phyloP scores from a whole-genome alignment of 1,140 invertebrate genomes.

The Capitella teleta region DNA sequence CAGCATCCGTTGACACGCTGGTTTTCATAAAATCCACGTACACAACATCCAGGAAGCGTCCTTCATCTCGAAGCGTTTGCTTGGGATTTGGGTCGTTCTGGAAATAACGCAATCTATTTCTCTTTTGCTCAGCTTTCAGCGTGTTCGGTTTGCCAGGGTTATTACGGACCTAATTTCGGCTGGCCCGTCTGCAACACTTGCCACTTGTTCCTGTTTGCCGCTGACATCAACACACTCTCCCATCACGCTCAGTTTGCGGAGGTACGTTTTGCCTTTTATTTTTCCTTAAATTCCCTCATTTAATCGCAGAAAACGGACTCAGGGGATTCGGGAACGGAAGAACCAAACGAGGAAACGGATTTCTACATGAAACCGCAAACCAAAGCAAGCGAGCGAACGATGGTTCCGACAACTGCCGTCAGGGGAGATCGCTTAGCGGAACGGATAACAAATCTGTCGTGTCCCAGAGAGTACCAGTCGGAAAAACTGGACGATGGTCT shows the following conservation, averaged over 20 bases:
- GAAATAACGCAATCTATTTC: no score
- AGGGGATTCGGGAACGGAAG: slow-evolving; percentile 85
- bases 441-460: slow-evolving; percentile 36
- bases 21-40: no score
- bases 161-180: slow-evolving; percentile 79
- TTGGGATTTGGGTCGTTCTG: no score
- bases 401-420: slow-evolving; percentile 12
- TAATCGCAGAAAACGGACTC: slow-evolving; percentile 71
- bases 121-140: no score
- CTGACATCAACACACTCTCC: slow-evolving; percentile 55
- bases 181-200: slow-evolving; percentile 86
- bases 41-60: no score
- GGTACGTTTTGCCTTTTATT: no score
- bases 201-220: slow-evolving; percentile 78
- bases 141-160: slow-evolving; percentile 79
- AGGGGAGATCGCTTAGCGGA: slow-evolving; percentile 41
- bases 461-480: slow-evolving; percentile 25
- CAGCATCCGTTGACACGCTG: no score
- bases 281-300: no score
- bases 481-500: slow-evolving; percentile 35
- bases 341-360: slow-evolving; percentile 53
- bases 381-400: not conserved
- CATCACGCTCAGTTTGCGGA: no score
- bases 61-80: no score
- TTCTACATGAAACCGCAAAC: slow-evolving; percentile 20